phyloP scores from a whole-genome alignment of 2,888 invertebrate genomes.

The Plagiodera versicolora region DNA sequence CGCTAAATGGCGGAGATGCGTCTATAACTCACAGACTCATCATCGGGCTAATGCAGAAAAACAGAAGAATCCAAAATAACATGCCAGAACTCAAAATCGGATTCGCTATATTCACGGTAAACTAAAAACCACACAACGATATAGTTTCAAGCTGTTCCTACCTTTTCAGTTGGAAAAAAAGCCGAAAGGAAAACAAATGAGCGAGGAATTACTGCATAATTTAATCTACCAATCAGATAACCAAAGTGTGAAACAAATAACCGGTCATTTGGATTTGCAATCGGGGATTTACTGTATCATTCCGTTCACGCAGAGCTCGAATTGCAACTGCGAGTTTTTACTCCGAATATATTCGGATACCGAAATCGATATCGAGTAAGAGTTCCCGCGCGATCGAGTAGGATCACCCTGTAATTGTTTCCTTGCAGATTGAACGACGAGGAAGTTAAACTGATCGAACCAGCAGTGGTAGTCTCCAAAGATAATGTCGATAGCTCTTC shows the following conservation, averaged over 20 bases:
- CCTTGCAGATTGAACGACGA: slow-evolving; percentile 81
- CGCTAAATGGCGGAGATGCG: slow-evolving; percentile 74
- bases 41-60: slow-evolving; percentile 93
- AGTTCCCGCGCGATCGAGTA: too few relatives aligned
- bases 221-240: not conserved
- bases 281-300: slow-evolving; percentile 92
- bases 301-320: slow-evolving; percentile 91
- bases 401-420: slow-evolving; percentile 4
- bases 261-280: slow-evolving; percentile 61
- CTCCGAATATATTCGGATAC: slow-evolving; percentile 92
- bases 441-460: slow-evolving; percentile 49
- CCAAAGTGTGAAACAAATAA: slow-evolving; percentile 23
- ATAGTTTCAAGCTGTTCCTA: not conserved
- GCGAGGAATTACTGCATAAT: slow-evolving; percentile 12
- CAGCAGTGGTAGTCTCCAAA: not conserved
- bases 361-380: slow-evolving; percentile 79
- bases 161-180: slow-evolving; percentile 18
- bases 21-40: slow-evolving; percentile 89
- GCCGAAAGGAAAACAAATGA: slow-evolving; percentile 12
- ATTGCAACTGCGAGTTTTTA: slow-evolving; percentile 76
- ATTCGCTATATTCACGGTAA: slow-evolving; percentile 85
- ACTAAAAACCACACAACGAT: not conserved
- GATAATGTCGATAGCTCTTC: not conserved
- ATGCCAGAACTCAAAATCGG: slow-evolving; percentile 92
- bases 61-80: slow-evolving; percentile 80